phyloP scores from a whole-genome alignment of 1,140 invertebrate species.

The Drosophila insularis region DNA sequence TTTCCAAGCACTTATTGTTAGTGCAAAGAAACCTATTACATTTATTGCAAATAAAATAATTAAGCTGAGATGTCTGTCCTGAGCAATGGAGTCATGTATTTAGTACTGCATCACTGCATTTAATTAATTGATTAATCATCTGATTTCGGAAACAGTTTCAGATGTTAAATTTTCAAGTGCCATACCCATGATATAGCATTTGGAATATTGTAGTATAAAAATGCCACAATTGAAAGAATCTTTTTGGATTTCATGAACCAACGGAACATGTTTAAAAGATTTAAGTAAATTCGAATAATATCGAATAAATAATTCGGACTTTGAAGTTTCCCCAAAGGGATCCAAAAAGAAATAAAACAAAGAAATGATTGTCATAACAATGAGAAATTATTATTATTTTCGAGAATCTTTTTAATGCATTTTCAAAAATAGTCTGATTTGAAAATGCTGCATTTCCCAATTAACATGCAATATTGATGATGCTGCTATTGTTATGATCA shows the following conservation, averaged over 20 bases:
- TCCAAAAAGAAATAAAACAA: neutral
- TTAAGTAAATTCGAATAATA: no score
- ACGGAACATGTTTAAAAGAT: no score
- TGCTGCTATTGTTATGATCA: neutral
- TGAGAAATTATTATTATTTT: neutral
- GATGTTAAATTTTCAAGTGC: neutral
- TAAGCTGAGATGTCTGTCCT: no score
- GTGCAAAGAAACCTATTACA: no score
- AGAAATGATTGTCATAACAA: neutral
- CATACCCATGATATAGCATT: neutral
- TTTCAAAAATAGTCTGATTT: neutral
- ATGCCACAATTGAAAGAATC: slow-evolving; percentile 2
- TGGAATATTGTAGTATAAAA: neutral
- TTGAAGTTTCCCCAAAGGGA: neutral
- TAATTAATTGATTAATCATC: slow-evolving; percentile 7
- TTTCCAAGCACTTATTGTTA: no score
- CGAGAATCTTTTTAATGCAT: neutral
- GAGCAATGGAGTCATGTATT: neutral
- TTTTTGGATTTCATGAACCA: neutral
- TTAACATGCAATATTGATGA: neutral
- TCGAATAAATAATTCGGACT: no score
- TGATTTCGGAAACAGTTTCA: neutral
- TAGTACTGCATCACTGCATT: neutral
- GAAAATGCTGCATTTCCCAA: neutral
- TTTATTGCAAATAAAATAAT: no score